These are phyloP conservation scores for Scaptomyza tumidula DNA, from an alignment of 2,888 invertebrate genomes.

Conservation along the genomic window DNA sequence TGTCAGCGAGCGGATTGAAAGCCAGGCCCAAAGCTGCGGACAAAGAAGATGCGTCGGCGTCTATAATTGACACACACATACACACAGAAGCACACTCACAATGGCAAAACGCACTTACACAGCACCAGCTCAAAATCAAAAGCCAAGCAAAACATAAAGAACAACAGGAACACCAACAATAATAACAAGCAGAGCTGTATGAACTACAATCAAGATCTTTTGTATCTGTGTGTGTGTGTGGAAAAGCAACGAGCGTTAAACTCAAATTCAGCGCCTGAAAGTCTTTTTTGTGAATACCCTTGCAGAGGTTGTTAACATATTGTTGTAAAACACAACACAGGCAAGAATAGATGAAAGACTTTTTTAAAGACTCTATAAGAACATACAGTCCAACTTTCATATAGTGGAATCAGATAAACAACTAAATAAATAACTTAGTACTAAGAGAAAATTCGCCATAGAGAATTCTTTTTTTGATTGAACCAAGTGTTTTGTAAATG, in stretches of 20 bases:
- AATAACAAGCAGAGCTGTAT: constrained; percentile 5
- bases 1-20: constrained; percentile 22
- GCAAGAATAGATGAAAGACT: too few species aligned
- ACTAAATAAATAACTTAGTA: too few species aligned
- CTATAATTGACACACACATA: constrained; percentile 61
- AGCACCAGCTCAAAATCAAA: constrained; percentile 12
- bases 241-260: constrained; percentile 27
- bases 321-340: too few species aligned
- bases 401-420: too few species aligned
- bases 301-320: background rate
- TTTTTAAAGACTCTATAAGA: too few species aligned
- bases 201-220: constrained; percentile 3
- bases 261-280: constrained; percentile 21
- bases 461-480: too few species aligned
- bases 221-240: constrained; percentile 2
- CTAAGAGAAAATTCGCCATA: too few species aligned
- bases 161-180: constrained; percentile 11
- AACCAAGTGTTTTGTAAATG: too few species aligned
- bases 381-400: too few species aligned
- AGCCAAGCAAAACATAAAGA: constrained; percentile 17
- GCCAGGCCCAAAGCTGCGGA: constrained; percentile 30
- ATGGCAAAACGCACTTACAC: constrained; percentile 3
- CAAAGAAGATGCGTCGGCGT: constrained; percentile 34
- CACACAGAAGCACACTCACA: constrained; percentile 51
- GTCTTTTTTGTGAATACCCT: constrained; percentile 6